These are phyloP conservation scores for Scylla paramamosain DNA, from an alignment of 1,140 invertebrate genomes.

Conservation along the genomic window DNA sequence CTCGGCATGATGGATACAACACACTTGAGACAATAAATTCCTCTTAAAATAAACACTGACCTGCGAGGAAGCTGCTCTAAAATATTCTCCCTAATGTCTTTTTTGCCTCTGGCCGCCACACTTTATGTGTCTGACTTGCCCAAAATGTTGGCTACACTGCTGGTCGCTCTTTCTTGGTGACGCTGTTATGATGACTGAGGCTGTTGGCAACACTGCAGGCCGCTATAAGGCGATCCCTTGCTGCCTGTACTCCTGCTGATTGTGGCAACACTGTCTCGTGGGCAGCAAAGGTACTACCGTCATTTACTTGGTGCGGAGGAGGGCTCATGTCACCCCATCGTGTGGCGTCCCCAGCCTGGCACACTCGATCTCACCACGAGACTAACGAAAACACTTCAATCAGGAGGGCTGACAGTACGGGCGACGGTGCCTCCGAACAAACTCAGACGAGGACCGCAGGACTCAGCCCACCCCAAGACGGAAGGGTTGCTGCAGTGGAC, in stretches of 20 bases:
- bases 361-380: background rate
- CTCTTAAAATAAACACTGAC: constrained; percentile 72
- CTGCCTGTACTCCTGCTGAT: background rate
- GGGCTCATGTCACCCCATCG: background rate
- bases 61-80: constrained; percentile 67
- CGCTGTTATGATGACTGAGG: constrained; percentile 7
- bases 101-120: constrained; percentile 56
- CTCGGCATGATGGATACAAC: constrained; percentile 64
- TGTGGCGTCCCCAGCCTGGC: background rate
- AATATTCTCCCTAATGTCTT: constrained; percentile 73
- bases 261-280: background rate
- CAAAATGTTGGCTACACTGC: constrained; percentile 65
- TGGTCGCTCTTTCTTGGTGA: constrained; percentile 55
- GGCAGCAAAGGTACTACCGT: background rate
- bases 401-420: too few relatives aligned
- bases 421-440: too few relatives aligned
- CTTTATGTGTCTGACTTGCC: constrained; percentile 65
- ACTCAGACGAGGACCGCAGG: too few relatives aligned
- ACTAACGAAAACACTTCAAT: too few relatives aligned
- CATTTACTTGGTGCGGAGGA: background rate
- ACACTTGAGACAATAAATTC: constrained; percentile 65
- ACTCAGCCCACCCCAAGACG: too few relatives aligned
- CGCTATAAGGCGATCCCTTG: background rate
- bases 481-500: too few relatives aligned
- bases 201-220: constrained; percentile 15